Base-by-base conservation (phyloP, 2,797 vertebrate genomes). In the Hephaestus fuliginosus region DNA sequence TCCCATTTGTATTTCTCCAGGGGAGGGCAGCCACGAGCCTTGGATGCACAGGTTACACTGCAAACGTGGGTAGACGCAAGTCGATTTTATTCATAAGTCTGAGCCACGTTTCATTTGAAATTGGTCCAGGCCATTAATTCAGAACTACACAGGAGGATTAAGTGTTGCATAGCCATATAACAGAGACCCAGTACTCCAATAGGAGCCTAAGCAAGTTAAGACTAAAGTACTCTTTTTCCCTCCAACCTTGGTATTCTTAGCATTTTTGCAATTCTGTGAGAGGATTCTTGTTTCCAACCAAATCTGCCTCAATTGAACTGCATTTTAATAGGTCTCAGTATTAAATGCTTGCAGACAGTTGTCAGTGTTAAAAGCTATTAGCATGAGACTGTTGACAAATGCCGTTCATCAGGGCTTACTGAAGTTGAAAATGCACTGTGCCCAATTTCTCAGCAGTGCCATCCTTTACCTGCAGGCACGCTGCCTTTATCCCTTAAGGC, bases 11-110 rank as follows among this genome's bases (percentile, higher is more conserved):
- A 65, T 88, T 86, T 91, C 84, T 92, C 92, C 94, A 93, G 88
- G 74, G 75, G 94, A 91, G 93, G 94, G 94, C 94, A 93, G 89
- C 89, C 93, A 80, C 41, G 89, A 93, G 90, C 94, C 91, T 92
- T 81, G 69, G 36, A 83, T 78, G 70, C 25, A 22, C 61, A 74
- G 65, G 62, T 66, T 83, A 22, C 3, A 5, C 55, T 70, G 74
- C 53, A 73, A 56, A 70, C 7, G 2, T 52, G 11, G n/a, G n/a
- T 1, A 70, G 69, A 77, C 46, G 60, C 53, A 57, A 82, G 64
- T 74, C 74, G 36, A 28, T 76, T 80, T 80, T 81, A 74, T 84
- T 91, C 61, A 85, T 48, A 65, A 80, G 65, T 81, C 67, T 71
- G 49, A 77, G 65, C 60, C 28, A 49, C 62, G 56, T 81, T 85